Percentiles rank a stretch among this genome's conserved stretches.
Evolutionary conservation across 2,797 vertebrate genomes (phyloP).

Genomic region (Rhinophrynus dorsalis): DNA sequence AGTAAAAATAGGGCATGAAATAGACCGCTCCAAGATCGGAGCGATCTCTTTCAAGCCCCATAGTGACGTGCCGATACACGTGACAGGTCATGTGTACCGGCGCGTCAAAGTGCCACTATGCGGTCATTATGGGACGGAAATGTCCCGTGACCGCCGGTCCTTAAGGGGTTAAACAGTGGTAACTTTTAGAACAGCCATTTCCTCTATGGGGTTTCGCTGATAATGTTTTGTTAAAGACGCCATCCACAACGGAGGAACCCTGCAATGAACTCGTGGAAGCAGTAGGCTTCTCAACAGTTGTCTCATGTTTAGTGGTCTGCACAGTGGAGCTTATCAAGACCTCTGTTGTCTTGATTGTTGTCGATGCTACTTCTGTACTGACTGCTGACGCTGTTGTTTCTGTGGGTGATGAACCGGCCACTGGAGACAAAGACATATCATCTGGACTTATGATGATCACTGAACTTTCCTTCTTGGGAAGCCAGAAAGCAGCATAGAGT

Average conservation of each 20-base stretch:
- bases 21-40: too few relatives aligned
- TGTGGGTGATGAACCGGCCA: neutral
- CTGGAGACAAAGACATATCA: slow-evolving; percentile 31
- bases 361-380: neutral
- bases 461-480: slow-evolving; percentile 80
- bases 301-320: slow-evolving; percentile 14
- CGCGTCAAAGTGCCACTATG: too few relatives aligned
- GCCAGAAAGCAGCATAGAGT: slow-evolving; percentile 75
- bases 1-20: too few relatives aligned
- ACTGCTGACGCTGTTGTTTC: neutral
- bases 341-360: neutral
- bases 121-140: too few relatives aligned
- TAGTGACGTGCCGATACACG: too few relatives aligned
- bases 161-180: too few relatives aligned
- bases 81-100: too few relatives aligned
- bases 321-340: slow-evolving; percentile 10
- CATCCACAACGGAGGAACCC: too few relatives aligned
- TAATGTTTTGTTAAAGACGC: neutral
- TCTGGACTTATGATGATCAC: slow-evolving; percentile 55
- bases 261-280: neutral
- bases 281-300: neutral
- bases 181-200: too few relatives aligned
- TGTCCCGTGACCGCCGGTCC: too few relatives aligned
- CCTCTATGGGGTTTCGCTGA: too few relatives aligned
- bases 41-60: too few relatives aligned